Evolutionary conservation across 2,797 vertebrate genomes (phyloP).

Genomic region (Nasua narica): DNA sequence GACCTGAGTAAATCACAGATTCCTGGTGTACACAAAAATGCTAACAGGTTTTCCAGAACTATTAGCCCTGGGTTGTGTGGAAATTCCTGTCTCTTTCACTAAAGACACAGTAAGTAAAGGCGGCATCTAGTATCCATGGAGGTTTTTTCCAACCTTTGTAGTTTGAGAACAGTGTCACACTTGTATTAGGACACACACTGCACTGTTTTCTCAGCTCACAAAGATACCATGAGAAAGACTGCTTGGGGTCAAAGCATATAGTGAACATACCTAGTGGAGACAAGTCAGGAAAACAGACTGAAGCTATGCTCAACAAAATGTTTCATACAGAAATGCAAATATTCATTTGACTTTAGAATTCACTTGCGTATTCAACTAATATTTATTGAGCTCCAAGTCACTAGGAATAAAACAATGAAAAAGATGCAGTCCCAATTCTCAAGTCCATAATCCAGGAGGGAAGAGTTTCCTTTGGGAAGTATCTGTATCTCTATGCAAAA

Average conservation of each 20-base stretch:
- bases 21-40: background rate
- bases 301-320: background rate
- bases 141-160: background rate
- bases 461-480: background rate
- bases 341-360: background rate
- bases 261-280: background rate
- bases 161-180: background rate
- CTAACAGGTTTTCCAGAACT: background rate
- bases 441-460: background rate
- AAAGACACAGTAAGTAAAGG: background rate
- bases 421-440: background rate
- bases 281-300: background rate
- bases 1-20: background rate
- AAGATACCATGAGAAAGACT: background rate
- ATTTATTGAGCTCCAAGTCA: background rate
- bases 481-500: background rate
- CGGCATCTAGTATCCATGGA: background rate
- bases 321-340: background rate
- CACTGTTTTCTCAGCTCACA: background rate
- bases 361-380: background rate
- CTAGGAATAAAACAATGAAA: background rate
- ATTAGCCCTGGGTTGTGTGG: background rate
- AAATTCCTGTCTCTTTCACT: background rate
- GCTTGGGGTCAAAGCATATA: background rate
- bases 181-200: background rate